A percentile compares a stretch with the other conserved stretches of the same genome.
These are phyloP conservation scores for Leptinotarsa lineolata DNA, from an alignment of 1,140 invertebrate species.

Conservation along the genomic window DNA sequence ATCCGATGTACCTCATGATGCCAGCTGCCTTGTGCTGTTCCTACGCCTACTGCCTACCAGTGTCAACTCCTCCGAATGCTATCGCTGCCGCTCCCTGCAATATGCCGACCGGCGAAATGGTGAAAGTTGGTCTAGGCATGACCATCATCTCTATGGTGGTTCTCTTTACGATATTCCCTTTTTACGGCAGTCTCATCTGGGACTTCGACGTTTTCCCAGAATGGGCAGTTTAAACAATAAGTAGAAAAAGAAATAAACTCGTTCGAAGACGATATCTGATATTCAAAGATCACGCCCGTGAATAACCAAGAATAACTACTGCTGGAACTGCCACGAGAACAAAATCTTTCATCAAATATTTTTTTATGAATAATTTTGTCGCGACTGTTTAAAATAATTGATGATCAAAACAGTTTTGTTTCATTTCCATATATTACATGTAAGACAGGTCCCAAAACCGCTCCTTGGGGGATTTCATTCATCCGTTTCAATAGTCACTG, in stretches of 20 bases:
- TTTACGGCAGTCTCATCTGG: constrained; percentile 62
- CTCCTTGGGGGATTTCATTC: too few relatives aligned
- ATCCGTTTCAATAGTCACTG: too few relatives aligned
- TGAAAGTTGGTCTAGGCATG: constrained; percentile 57
- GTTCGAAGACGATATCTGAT: not conserved
- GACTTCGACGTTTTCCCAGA: constrained; percentile 62
- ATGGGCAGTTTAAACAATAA: constrained; percentile 47
- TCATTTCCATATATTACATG: too few relatives aligned
- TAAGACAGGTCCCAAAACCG: too few relatives aligned
- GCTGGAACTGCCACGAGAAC: too few relatives aligned
- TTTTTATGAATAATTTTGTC: too few relatives aligned
- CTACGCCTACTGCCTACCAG: constrained; percentile 76
- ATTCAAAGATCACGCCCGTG: too few relatives aligned
- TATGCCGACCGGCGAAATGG: constrained; percentile 78
- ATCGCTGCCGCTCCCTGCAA: constrained; percentile 83
- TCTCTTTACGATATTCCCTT: constrained; percentile 53
- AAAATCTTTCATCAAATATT: too few relatives aligned
- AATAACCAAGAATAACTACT: too few relatives aligned
- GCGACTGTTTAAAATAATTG: too few relatives aligned
- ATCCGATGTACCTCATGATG: constrained; percentile 87
- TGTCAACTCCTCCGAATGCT: constrained; percentile 89
- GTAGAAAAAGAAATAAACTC: not conserved
- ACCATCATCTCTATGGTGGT: constrained; percentile 52
- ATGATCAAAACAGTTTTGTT: too few relatives aligned
- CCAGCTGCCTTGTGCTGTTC: constrained; percentile 81